phyloP scores from a whole-genome alignment of 2,888 invertebrate species.

The Tholera decimalis region DNA sequence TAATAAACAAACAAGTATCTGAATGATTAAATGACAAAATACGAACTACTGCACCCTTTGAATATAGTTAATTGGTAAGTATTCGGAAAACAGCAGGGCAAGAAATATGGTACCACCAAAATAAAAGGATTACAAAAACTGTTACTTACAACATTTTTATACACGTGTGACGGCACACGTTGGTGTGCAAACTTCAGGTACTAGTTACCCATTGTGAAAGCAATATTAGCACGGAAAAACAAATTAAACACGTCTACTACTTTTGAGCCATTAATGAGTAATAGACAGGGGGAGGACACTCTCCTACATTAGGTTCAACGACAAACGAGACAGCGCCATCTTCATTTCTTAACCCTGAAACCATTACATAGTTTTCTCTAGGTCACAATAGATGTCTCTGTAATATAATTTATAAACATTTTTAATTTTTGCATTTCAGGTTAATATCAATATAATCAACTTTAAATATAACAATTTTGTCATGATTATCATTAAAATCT shows the following conservation, averaged over 20 bases:
- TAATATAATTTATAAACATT: no score
- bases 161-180: slow-evolving; percentile 93
- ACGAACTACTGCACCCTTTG: not conserved
- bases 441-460: no score
- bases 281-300: slow-evolving; percentile 69
- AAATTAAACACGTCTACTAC: slow-evolving; percentile 83
- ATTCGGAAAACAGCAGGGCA: slow-evolving; percentile 15
- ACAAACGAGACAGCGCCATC: no score
- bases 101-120: slow-evolving; percentile 23
- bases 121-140: slow-evolving; percentile 39
- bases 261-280: slow-evolving; percentile 87
- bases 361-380: no score
- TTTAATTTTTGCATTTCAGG: no score
- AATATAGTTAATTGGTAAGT: slow-evolving; percentile 1
- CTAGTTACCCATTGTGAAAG: slow-evolving; percentile 95
- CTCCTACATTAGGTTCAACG: no score
- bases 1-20: slow-evolving; percentile 22
- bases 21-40: not conserved
- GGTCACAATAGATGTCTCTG: no score
- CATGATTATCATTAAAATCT: no score
- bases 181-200: slow-evolving; percentile 93
- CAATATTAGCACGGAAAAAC: slow-evolving; percentile 89
- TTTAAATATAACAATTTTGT: no score
- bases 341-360: no score
- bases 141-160: slow-evolving; percentile 93